These are phyloP conservation scores for Prunella strophiata DNA, from an alignment of 2,797 vertebrate genomes.

Conservation along the genomic window DNA sequence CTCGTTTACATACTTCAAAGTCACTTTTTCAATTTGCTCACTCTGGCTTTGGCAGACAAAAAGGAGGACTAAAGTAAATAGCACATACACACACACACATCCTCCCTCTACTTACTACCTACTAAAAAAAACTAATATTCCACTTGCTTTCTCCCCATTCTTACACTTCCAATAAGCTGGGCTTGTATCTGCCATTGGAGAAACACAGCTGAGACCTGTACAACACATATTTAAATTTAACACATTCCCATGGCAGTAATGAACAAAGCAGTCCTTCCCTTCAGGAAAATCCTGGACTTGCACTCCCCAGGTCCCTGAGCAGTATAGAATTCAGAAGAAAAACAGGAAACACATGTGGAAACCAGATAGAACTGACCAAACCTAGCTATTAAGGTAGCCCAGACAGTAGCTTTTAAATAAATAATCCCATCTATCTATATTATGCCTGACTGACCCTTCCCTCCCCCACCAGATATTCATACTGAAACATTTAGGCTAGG, in stretches of 20 bases:
- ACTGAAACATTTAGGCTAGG: background rate
- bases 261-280: slow-evolving; percentile 83
- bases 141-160: background rate
- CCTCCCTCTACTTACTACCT: background rate
- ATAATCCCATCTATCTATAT: slow-evolving; percentile 52
- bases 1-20: slow-evolving; percentile 25
- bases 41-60: background rate
- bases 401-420: slow-evolving; percentile 56
- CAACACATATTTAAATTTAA: slow-evolving; percentile 80
- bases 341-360: slow-evolving; percentile 94
- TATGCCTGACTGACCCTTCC: background rate
- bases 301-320: slow-evolving; percentile 71
- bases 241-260: slow-evolving; percentile 80
- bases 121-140: background rate
- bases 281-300: slow-evolving; percentile 85
- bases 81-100: background rate
- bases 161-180: slow-evolving; percentile 42
- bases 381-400: slow-evolving; percentile 52
- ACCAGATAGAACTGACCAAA: slow-evolving; percentile 73
- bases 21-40: slow-evolving; percentile 7
- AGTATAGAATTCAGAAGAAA: slow-evolving; percentile 79
- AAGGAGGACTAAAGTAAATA: background rate
- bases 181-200: slow-evolving; percentile 43
- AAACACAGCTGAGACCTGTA: slow-evolving; percentile 50
- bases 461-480: background rate